A percentile compares a stretch with the other conserved stretches of the same genome.
These are phyloP conservation scores for Hemibagrus wyckioides DNA, from an alignment of 2,113 vertebrate genomes.

Conservation along the genomic window DNA sequence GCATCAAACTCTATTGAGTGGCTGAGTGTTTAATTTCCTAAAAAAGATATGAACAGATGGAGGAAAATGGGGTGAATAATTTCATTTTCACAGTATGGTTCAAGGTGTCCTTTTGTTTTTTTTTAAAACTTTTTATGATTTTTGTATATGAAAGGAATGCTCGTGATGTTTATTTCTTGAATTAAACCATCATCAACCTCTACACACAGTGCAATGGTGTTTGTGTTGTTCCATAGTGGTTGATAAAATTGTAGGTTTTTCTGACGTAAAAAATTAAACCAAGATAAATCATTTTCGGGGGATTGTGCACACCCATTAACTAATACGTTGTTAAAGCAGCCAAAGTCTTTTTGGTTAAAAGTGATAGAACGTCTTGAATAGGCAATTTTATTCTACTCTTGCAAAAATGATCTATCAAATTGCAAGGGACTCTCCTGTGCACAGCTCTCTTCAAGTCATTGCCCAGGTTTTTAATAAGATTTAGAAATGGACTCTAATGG, in stretches of 20 bases:
- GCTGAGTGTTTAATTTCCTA: neutral
- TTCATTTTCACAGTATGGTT: neutral
- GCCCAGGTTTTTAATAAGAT: neutral
- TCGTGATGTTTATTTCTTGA: neutral
- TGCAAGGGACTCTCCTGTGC: neutral
- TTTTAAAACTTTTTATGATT: neutral
- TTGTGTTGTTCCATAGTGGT: neutral
- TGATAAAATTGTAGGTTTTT: neutral
- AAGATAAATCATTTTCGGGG: neutral
- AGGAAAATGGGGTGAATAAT: neutral
- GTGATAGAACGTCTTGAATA: neutral
- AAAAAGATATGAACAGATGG: neutral
- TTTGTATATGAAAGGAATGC: neutral
- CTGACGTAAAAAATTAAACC: neutral
- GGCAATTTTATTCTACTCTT: neutral
- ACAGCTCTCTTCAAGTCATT: neutral
- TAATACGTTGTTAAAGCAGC: neutral
- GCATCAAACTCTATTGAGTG: neutral
- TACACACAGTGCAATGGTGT: neutral
- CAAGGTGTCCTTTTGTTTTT: neutral
- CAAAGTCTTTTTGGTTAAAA: neutral
- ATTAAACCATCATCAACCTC: neutral
- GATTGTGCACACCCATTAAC: neutral
- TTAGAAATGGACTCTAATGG: neutral
- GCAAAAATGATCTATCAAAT: neutral